A percentile compares a stretch with the other conserved stretches of the same genome.
Evolutionary conservation across 37 sponge, comb jelly and placozoan species (phyloP).

Genomic region (Tethya wilhelma): DNA sequence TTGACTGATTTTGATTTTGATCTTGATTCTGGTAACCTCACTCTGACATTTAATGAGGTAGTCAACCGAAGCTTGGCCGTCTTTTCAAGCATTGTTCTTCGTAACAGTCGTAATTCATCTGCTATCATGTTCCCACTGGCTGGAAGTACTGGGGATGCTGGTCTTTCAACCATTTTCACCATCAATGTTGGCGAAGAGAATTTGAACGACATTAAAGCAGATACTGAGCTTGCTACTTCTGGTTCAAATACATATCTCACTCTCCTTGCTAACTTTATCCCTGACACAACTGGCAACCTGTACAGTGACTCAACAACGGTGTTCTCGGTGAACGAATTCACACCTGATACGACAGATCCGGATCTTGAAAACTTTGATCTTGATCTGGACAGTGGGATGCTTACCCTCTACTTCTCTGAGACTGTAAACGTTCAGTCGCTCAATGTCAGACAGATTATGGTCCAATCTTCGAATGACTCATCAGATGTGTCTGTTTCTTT

Average conservation of each 20-base stretch:
- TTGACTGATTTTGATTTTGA: conserved; percentile 70
- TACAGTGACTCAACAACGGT: conserved; percentile 37
- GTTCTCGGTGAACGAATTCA: conserved; percentile 31
- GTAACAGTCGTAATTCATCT: conserved; percentile 21
- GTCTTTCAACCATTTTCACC: conserved; percentile 27
- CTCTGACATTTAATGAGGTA: conserved; percentile 79
- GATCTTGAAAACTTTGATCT: conserved; percentile 69
- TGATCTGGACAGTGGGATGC: conserved; percentile 61
- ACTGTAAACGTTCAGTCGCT: conserved; percentile 69
- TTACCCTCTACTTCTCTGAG: conserved; percentile 83
- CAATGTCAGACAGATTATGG: conserved; percentile 29
- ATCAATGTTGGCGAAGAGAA: conserved; percentile 39
- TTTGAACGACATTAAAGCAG: conserved; percentile 76
- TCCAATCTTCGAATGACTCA: conserved; percentile 42
- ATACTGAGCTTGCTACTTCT: conserved; percentile 58
- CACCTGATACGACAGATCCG: conserved; percentile 67
- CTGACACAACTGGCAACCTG: conserved; percentile 55
- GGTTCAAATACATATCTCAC: conserved; percentile 60
- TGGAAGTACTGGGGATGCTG: conserved; percentile 41
- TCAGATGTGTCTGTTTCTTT: background rate
- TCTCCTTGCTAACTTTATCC: conserved; percentile 34
- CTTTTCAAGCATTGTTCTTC: conserved; percentile 53
- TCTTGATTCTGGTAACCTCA: conserved; percentile 65
- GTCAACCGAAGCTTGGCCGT: conserved; percentile 36
- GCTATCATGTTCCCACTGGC: conserved; percentile 13